Evolutionary conservation across 2,797 vertebrate species (phyloP).

Genomic region (Silurus aristotelis): DNA sequence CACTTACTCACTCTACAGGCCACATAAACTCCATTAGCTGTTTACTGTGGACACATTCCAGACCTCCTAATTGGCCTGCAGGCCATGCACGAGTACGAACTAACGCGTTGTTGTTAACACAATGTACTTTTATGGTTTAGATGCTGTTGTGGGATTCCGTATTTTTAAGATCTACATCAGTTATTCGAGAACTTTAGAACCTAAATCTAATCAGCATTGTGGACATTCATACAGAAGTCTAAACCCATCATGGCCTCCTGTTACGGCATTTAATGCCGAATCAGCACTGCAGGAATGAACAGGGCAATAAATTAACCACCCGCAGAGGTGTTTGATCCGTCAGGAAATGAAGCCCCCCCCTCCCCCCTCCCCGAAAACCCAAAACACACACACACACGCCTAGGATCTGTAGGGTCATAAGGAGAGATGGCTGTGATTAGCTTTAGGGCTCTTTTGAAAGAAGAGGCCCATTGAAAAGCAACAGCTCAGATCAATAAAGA

Average conservation of each 20-base stretch:
- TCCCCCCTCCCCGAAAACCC: slow-evolving; percentile 6
- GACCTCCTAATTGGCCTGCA: not conserved
- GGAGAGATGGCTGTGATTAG: slow-evolving; percentile 43
- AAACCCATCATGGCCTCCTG: slow-evolving; percentile 4
- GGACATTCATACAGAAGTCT: not conserved
- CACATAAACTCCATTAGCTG: not conserved
- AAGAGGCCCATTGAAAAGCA: slow-evolving; percentile 39
- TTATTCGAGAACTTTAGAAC: not conserved
- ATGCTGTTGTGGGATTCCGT: not conserved
- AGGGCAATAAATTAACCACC: slow-evolving; percentile 42
- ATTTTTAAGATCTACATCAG: not conserved
- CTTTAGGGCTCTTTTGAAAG: slow-evolving; percentile 35
- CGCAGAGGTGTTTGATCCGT: slow-evolving; percentile 44
- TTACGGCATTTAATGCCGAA: slow-evolving; percentile 7
- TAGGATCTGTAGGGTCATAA: slow-evolving; percentile 26
- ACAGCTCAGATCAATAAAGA: slow-evolving; percentile 51
- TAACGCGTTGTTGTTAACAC: not conserved
- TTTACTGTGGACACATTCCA: not conserved
- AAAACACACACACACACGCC: slow-evolving; percentile 28
- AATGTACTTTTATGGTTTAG: not conserved
- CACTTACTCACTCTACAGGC: too few species aligned
- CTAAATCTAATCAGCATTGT: not conserved
- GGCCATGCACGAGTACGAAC: not conserved
- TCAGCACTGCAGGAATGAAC: slow-evolving; percentile 29
- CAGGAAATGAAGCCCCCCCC: slow-evolving; percentile 34